Conservation (phyloP, 2,113 vertebrate species). For the Pheucticus melanocephalus region DNA sequence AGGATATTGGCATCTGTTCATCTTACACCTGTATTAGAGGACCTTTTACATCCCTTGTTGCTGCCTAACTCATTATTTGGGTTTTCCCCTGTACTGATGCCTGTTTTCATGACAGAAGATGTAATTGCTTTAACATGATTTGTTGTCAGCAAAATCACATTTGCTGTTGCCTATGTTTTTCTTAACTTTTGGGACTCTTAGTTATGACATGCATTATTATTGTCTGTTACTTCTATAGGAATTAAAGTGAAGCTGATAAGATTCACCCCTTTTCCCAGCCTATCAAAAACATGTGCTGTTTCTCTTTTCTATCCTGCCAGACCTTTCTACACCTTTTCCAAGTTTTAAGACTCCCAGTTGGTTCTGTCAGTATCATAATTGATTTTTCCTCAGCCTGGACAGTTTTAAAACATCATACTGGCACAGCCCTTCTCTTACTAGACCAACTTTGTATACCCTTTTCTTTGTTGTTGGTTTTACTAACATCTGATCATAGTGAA, state of each 20-base stretch:
- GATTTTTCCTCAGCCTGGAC: not conserved
- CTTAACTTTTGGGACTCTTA: not conserved
- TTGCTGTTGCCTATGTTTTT: not conserved
- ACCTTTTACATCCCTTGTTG: not conserved
- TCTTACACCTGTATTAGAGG: accelerated
- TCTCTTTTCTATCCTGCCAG: not conserved
- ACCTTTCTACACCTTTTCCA: not conserved
- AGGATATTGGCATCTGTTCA: not conserved
- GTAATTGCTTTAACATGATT: not conserved
- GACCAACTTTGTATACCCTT: not conserved
- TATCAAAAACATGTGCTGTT: not conserved
- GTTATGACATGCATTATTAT: not conserved
- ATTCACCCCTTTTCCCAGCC: not conserved
- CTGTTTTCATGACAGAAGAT: not conserved
- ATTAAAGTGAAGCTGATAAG: not conserved
- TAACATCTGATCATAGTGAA: not conserved
- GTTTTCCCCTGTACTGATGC: not conserved
- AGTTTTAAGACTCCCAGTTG: not conserved
- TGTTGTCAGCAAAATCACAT: not conserved
- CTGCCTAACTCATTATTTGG: not conserved
- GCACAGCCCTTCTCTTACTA: not conserved
- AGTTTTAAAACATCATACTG: not conserved
- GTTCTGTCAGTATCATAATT: not conserved
- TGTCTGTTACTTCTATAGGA: not conserved
- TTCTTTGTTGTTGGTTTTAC: not conserved